phyloP scores from a whole-genome alignment of 2,797 vertebrate genomes.

The Eleutherodactylus coqui region DNA sequence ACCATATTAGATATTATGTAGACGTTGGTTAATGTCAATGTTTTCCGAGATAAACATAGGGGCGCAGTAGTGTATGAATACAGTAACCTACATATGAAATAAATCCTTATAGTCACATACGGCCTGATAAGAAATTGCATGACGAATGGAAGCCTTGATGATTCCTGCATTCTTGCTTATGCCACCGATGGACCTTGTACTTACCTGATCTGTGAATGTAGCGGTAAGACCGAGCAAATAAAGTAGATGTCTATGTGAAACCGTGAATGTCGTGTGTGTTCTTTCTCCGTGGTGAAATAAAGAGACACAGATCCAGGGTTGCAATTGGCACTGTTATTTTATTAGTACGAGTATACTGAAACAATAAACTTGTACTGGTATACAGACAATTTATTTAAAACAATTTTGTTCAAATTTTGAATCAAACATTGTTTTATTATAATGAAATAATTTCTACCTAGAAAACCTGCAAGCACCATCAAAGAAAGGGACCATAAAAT shows the following conservation, averaged over 20 bases:
- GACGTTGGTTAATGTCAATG: not conserved
- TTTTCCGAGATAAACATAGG: not conserved
- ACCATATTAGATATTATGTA: not conserved
- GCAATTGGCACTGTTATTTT: constrained; percentile 95
- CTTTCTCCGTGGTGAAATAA: not conserved
- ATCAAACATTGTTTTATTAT: constrained; percentile 96
- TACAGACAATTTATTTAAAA: constrained; percentile 94
- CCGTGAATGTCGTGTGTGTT: not conserved
- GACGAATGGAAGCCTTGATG: not conserved
- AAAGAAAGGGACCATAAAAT: constrained; percentile 98
- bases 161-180: not conserved
- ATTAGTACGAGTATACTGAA: constrained; percentile 94
- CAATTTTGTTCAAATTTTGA: constrained; percentile 96
- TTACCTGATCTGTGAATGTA: constrained; percentile 29
- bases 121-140: not conserved
- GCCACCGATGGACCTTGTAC: not conserved
- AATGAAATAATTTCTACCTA: constrained; percentile 97
- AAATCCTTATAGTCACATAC: not conserved
- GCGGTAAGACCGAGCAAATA: not conserved
- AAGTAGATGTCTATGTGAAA: constrained; percentile 25
- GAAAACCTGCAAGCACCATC: constrained; percentile 98
- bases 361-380: constrained; percentile 93
- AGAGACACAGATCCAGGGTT: constrained; percentile 66
- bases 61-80: not conserved
- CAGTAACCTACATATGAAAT: not conserved